Conservation (phyloP, 2,888 invertebrate genomes). For the Tolmerus cingulatus region DNA sequence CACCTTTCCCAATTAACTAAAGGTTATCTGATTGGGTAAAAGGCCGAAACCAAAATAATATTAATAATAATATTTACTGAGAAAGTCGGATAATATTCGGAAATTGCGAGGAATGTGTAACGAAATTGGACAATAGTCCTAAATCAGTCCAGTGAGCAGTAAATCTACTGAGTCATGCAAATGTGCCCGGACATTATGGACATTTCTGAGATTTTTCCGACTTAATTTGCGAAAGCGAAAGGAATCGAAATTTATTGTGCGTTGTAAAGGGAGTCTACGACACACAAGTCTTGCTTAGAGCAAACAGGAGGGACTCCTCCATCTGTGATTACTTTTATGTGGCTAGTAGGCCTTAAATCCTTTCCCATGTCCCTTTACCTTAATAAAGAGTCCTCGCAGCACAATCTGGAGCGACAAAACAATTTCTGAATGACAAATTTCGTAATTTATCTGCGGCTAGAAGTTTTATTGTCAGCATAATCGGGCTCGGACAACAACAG, state of each 20-base stretch:
- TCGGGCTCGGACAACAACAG: background rate
- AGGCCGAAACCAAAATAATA: no score
- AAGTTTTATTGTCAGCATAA: constrained; percentile 22
- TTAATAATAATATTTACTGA: no score
- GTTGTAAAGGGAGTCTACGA: background rate
- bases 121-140: background rate
- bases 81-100: background rate
- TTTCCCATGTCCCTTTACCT: constrained; percentile 14
- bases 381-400: background rate
- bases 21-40: no score
- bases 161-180: background rate
- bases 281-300: background rate
- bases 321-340: constrained; percentile 25
- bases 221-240: background rate
- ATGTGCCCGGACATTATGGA: background rate
- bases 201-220: background rate
- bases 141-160: background rate
- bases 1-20: no score
- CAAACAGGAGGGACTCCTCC: background rate
- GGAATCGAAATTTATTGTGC: constrained; percentile 5
- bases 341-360: constrained; percentile 13
- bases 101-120: background rate
- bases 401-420: constrained; percentile 19
- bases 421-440: constrained; percentile 20
- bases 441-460: background rate